Base-by-base conservation (phyloP, 2,888 invertebrate genomes). In the Sarcophaga caerulescens region DNA sequence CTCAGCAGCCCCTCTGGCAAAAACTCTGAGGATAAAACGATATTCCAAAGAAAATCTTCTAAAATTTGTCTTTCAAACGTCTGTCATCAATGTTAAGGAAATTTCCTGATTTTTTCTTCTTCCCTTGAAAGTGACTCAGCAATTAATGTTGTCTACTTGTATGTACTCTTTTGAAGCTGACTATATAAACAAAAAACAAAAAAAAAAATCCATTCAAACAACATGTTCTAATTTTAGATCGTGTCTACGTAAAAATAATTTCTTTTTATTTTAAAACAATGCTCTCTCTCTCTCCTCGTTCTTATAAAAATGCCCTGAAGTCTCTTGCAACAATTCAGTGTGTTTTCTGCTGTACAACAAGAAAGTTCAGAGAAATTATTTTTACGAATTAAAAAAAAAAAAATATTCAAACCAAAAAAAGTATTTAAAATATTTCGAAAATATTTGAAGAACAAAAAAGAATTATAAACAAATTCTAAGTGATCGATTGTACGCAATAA, bases 191-290 rank as follows among this genome's bases (percentile, higher is more conserved):
- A 73, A 70, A n/a, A n/a, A n/a, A n/a, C n/a, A n/a, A n/a, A n/a
- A n/a, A n/a, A n/a, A n/a, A n/a, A 68, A 69, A 45, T 5, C 5
- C 70, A 57, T 74, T 70, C 74, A 69, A 63, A 66, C 70, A 83
- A 76, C 17, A 74, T 60, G 59, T 60, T 84, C 85, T 87, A 84
- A 62, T 78, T 71, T 70, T 85, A 81, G 78, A 75, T 78, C 59
- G 45, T 52, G 44, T 76, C 65, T 77, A 65, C 74, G 71, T 70
- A 76, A 73, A 65, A 25, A 76, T 79, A 25, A 23, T 17, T 14
- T 45, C 8, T 1, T 35, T 35, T 35, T 35, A 35, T 35, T 35
- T 35, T 35, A 0, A 35, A 35, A 69, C 12, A 44, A 47, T 4
- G 14, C 4, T 14, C 12, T 47, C 11, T 52, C 52, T 12, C 14